Evolutionary conservation across 2,888 invertebrate species (phyloP).

Genomic region (Ormia ochracea): DNA sequence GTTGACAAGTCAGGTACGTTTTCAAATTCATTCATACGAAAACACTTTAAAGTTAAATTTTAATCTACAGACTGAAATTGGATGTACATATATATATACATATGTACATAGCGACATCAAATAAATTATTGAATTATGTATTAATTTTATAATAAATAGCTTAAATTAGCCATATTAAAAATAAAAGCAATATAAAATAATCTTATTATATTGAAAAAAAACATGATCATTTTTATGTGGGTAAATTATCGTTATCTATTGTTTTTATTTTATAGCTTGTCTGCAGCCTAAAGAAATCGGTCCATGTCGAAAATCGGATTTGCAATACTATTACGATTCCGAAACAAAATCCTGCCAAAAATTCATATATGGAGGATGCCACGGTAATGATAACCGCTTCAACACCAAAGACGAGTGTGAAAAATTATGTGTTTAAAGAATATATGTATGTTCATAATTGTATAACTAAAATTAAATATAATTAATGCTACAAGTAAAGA

Average conservation of each 20-base stretch:
- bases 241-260: no score
- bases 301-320: constrained; percentile 64
- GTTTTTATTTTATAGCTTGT: constrained; percentile 61
- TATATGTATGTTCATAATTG: no score
- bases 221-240: no score
- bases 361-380: constrained; percentile 68
- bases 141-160: no score
- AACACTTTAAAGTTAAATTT: neutral
- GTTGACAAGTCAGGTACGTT: constrained; percentile 62
- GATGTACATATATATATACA: no score
- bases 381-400: constrained; percentile 68
- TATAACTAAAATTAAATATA: neutral
- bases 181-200: no score
- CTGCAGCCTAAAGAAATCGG: constrained; percentile 64
- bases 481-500: neutral
- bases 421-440: constrained; percentile 61
- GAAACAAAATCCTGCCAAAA: constrained; percentile 64
- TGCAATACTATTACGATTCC: constrained; percentile 62
- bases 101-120: no score
- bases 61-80: neutral
- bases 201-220: no score
- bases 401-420: constrained; percentile 63
- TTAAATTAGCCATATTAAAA: no score
- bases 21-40: neutral
- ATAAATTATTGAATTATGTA: no score